Evolutionary conservation across 2,113 vertebrate species (phyloP).

Genomic region (Hassar affinis): DNA sequence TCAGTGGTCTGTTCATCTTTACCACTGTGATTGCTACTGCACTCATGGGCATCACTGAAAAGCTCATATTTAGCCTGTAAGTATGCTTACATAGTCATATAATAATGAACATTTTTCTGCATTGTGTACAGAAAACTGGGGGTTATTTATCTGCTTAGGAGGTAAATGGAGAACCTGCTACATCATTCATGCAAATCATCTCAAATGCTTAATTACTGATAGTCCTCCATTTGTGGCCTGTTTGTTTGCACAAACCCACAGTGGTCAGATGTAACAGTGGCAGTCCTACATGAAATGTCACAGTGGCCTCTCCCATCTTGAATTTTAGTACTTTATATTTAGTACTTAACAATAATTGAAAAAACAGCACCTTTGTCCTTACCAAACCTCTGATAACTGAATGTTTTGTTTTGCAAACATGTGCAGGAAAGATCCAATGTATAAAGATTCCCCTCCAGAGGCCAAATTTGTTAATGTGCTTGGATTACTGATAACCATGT

Average conservation of each 20-base stretch:
- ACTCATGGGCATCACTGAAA: slow-evolving; percentile 94
- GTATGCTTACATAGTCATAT: slow-evolving; percentile 61
- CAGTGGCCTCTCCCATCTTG: neutral
- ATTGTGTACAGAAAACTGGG: neutral
- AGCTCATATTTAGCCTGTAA: slow-evolving; percentile 90
- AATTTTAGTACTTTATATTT: neutral
- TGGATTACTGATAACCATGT: slow-evolving; percentile 82
- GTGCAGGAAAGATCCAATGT: slow-evolving; percentile 68
- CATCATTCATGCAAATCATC: neutral
- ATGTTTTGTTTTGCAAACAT: neutral
- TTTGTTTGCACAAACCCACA: neutral
- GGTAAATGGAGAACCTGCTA: neutral
- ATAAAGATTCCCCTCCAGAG: slow-evolving; percentile 82
- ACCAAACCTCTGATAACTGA: neutral
- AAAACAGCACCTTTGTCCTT: neutral
- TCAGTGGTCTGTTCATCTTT: slow-evolving; percentile 85
- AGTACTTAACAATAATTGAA: neutral
- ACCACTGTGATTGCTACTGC: slow-evolving; percentile 79
- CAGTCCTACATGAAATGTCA: neutral
- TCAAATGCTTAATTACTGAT: slow-evolving; percentile 3
- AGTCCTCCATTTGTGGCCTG: neutral
- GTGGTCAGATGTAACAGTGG: neutral
- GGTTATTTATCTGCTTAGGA: neutral
- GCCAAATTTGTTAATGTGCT: slow-evolving; percentile 84
- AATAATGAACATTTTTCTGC: neutral